These are phyloP conservation scores for Rotaria sp. DNA, from an alignment of 2,888 invertebrate genomes.

Conservation along the genomic window DNA sequence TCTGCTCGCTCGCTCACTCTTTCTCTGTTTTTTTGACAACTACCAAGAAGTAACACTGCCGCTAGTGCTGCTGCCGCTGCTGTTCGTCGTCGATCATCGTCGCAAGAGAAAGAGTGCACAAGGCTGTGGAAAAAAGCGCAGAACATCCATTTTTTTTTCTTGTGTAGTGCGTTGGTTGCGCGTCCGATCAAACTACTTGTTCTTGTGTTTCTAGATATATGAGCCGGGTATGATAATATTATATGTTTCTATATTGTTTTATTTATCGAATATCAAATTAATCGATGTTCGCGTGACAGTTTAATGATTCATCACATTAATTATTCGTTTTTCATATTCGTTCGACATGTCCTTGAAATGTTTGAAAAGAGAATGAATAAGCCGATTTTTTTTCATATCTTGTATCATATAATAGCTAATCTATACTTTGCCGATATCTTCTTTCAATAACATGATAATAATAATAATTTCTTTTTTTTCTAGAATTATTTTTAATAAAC, in stretches of 20 bases:
- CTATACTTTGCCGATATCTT: not conserved
- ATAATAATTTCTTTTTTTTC: not conserved
- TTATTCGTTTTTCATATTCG: not conserved
- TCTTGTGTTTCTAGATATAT: not conserved
- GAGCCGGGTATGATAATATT: not conserved
- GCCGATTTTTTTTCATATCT: not conserved
- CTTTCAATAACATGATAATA: not conserved
- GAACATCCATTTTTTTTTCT: not conserved
- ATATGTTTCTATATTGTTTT: not conserved
- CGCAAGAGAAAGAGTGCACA: not conserved
- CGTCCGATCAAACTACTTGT: not conserved
- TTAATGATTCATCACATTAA: not conserved
- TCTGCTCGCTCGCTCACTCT: not conserved
- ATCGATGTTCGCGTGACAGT: not conserved
- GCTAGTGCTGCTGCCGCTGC: not conserved
- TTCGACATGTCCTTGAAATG: not conserved
- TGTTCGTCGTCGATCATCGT: not conserved
- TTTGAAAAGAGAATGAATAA: not conserved
- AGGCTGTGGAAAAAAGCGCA: not conserved
- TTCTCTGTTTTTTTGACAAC: not conserved
- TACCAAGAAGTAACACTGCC: not conserved
- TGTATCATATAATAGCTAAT: not conserved
- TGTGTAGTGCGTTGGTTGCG: not conserved
- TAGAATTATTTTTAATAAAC: not conserved
- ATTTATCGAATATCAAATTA: not conserved